Evolutionary conservation across 2,888 invertebrate genomes (phyloP), one percentile per base, ranked within the genome.

Genomic region (Callinectes sapidus): DNA sequence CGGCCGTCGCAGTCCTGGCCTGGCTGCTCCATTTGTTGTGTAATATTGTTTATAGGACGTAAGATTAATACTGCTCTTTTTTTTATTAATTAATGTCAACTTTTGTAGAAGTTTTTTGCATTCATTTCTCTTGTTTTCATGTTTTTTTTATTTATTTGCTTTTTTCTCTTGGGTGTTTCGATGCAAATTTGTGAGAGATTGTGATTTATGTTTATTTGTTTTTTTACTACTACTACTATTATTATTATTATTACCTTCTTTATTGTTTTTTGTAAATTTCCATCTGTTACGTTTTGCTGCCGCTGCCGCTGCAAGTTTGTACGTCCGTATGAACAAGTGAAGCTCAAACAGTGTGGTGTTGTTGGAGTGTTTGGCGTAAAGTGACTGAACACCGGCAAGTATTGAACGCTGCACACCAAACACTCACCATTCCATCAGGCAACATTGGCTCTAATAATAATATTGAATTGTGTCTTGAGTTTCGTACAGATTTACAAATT

Each of bases 261-360:
- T 28, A 48, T 48, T 48, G 5, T 48, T 48, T 48, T 61, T 61
- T 2, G 61, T 61, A 23, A 61, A 61, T 18, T 61, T 23, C 18
- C 71, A 61, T 13, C 28, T 71, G 71, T 71, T 71, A 71, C 28
- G 71, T 28, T 23, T 81, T 32, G 81, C 81, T 35, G 81, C 71
- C 71, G 71, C 81, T 81, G 81, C 81, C 35, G 35, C 81, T 35
- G 81, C 81, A 81, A 81, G 81, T 81, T 81, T 81, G 16, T 81
- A 81, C 81, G 35, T 35, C 35, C 6, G 81, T 81, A 81, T 35
- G 35, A 81, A 81, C 81, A 32, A 71, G 71, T 81, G 35, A 35
- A 81, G 35, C 35, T 81, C 81, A 35, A 81, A 81, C 32, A 16
- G 35, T 32, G 81, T 81, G 14, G 32, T 32, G 35, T 32, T 14